Evolutionary conservation across 1,140 invertebrate species (phyloP), one percentile per base, ranked within the genome.

Genomic region (Lucilia sericata): DNA sequence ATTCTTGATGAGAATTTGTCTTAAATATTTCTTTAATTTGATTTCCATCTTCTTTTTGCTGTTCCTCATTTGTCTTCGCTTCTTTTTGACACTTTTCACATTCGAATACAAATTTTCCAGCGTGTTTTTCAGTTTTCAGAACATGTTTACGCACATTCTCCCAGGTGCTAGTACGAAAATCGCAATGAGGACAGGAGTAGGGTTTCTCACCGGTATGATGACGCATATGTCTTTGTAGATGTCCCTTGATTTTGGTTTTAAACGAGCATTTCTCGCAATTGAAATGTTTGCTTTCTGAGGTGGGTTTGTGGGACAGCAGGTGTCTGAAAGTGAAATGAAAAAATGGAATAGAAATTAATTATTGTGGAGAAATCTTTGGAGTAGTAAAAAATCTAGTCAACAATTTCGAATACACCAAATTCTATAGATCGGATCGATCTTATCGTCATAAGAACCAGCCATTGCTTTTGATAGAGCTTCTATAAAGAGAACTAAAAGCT

Each of bases 101-200:
- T 36, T 95, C 93, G 91, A 97, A 98, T 12, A 97, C 93, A 84
- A 91, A 94, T 87, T 95, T 93, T 5, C 95, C 96, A 0, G 93
- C 92, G 91, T 98, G 97, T 74, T 95, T 94, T 82, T 93, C 94
- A 2, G 95, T 96, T n/a, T 94, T 94, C 0, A 97, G 89, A 5
- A 97, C 94, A 91, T 98, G 97, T 87, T 97, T 97, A 2, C 96
- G 93, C 8, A 98, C 92, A 90, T 97, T 97, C 90, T 97, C 96
- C 94, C 94, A 88, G 86, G 94, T 95, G 86, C 95, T 96, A 88
- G 96, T 96, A 1, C 93, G 93, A 87, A 96, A 98, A 19, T 91
- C 83, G 88, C 96, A 97, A 89, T 97, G 94, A 8, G 96, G 96
- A 91, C 98, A 99, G 86, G 93, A 93, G 91, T 96, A 98, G 0